These are phyloP conservation scores for Poeciliopsis retropinna DNA, from an alignment of 2,113 vertebrate species.

Conservation along the genomic window DNA sequence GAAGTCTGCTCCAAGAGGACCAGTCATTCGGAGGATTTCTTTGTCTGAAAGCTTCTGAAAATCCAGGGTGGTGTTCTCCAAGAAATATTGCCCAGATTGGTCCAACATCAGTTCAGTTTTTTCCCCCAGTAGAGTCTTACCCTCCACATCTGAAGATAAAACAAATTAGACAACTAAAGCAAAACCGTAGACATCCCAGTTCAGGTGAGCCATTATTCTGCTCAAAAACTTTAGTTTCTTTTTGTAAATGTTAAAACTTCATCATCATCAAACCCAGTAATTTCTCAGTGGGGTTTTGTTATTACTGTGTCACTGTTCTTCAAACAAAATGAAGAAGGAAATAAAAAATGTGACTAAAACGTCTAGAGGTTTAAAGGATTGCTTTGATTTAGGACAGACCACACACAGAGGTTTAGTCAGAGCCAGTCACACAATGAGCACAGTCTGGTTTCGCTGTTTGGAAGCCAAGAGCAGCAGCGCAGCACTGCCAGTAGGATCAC, in stretches of 20 bases:
- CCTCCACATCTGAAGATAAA: constrained; percentile 88
- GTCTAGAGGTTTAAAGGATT: neutral
- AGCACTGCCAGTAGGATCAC: constrained; percentile 2
- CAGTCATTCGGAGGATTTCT: constrained; percentile 89
- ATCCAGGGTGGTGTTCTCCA: constrained; percentile 93
- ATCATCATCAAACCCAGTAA: neutral
- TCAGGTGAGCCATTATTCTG: neutral
- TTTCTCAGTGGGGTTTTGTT: neutral
- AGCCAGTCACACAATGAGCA: constrained; percentile 1
- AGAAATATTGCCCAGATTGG: constrained; percentile 81
- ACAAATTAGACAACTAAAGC: neutral
- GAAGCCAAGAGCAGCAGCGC: constrained; percentile 15
- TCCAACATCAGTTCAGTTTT: constrained; percentile 87
- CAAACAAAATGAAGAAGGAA: neutral
- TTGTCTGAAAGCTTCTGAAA: constrained; percentile 94
- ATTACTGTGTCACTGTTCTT: neutral
- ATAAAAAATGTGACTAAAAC: constrained; percentile 12
- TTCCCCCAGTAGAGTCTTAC: constrained; percentile 90
- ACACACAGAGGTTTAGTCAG: constrained; percentile 10
- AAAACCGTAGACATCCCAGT: neutral
- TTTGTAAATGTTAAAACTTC: neutral
- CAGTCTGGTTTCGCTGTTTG: constrained; percentile 23
- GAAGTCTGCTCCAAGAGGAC: constrained; percentile 92
- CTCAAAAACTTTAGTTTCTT: neutral
- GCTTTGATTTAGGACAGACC: constrained; percentile 9